Evolutionary conservation across 2,888 invertebrate species (phyloP), one percentile per base, ranked within the genome.

Genomic region (Polylopha cassiicola): DNA sequence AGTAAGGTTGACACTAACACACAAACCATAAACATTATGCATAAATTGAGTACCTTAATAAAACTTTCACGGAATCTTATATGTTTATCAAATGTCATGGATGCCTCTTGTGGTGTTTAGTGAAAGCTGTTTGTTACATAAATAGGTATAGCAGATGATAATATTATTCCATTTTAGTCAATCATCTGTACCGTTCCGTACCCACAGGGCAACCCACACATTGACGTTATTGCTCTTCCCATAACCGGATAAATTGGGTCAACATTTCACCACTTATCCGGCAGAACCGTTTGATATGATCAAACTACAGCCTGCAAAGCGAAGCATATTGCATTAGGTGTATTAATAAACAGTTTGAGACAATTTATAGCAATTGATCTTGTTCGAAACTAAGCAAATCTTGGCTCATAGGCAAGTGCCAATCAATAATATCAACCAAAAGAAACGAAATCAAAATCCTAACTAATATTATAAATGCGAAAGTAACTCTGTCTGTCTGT

Each of bases 41-140:
- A 30, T 36, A 30, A 1, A 23, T 28, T 27, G n/a, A n/a, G n/a
- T n/a, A n/a, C n/a, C n/a, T n/a, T 27, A 15, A 26, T 33, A 3
- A 27, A 39, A 41, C 41, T 41, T 41, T 41, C 39, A 20, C 41
- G 36, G 24, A 24, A 24, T 10, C 20, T 34, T 26, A 20, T 38
- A 22, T 11, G 8, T n/a, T 39, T 39, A 14, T 32, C 21, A 32
- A 33, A 33, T 60, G 64, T 63, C 67, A 64, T 65, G 58, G 51
- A 57, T 61, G 44, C 54, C 53, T 53, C 61, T 53, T 56, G 38
- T 44, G 55, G 50, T 39, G 46, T 53, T 51, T 24, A 48, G 67
- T 55, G 68, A 68, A 68, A 68, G 69, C 51, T 17, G 29, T 29
- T 15, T 15, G 23, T 39, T 41, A 41, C 21, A 30, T 41, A 36